Evolutionary conservation across 2,888 invertebrate species (phyloP).

Genomic region (Drosophila vallismaia): DNA sequence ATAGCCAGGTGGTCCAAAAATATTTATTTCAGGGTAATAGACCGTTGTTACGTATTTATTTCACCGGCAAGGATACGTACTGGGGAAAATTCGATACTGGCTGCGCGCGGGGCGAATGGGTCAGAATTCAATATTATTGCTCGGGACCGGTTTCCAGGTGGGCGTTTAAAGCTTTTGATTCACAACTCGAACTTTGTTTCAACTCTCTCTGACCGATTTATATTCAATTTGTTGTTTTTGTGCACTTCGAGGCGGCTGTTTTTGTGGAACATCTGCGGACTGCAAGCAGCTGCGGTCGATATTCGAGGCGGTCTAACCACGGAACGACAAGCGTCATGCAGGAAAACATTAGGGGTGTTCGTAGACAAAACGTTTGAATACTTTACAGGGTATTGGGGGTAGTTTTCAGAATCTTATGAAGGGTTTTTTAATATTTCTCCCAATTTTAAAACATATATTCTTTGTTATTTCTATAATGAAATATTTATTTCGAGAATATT

Average conservation of each 20-base stretch:
- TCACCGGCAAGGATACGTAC: slow-evolving; percentile 28
- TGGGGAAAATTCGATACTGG: slow-evolving; percentile 32
- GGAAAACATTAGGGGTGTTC: background rate
- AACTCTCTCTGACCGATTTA: slow-evolving; percentile 25
- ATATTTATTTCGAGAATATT: no score
- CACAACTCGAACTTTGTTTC: slow-evolving; percentile 24
- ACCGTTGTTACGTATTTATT: slow-evolving; percentile 1
- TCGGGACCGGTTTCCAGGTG: background rate
- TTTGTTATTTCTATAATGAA: no score
- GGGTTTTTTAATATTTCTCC: background rate
- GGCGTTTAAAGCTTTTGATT: slow-evolving; percentile 29
- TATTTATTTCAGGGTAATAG: background rate
- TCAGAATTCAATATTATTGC: background rate
- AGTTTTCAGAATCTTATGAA: no score
- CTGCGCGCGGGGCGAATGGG: slow-evolving; percentile 3
- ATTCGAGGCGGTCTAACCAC: slow-evolving; percentile 3
- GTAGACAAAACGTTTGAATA: background rate
- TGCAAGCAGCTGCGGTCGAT: slow-evolving; percentile 10
- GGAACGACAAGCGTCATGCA: background rate
- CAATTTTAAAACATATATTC: no score
- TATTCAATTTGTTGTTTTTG: slow-evolving; percentile 6
- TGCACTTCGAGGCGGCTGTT: background rate
- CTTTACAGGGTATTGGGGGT: background rate
- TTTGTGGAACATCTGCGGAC: slow-evolving; percentile 2
- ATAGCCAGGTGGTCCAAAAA: background rate